Base-by-base conservation (phyloP, 2,797 vertebrate species). In the Gallinago stenura region DNA sequence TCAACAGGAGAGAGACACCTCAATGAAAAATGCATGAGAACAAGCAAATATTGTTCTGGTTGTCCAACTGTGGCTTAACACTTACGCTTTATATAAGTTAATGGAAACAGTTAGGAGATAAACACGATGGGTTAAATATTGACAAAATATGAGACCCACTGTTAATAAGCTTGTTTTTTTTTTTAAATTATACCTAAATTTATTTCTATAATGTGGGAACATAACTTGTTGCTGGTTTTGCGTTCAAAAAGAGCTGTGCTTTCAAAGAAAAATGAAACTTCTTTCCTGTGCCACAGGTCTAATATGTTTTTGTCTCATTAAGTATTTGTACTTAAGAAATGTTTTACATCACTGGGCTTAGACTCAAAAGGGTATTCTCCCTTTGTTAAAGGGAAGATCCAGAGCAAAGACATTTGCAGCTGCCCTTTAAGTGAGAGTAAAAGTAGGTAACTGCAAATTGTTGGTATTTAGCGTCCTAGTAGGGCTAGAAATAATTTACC, bases 41-140 rank as follows among this genome's bases (percentile, higher is more conserved):
- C 57, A 88, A 95, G 75, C 57, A 71, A 89, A 82, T 91, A 48
- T 69, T 94, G 89, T 93, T 88, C 79, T 93, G 58, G 2, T 86
- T 96, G 54, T 93, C 69, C 43, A 48, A 6, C 41, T 86, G 51
- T 60, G 43, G 41, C 66, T 90, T 93, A 86, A 78, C n/a, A 62
- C 33, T 84, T 79, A n/a, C 6, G 5, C 45, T 83, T 89, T 35
- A 28, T 78, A 1, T 60, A 65, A 94, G 30, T 64, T 85, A 92
- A 75, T 61, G n/a, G 64, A 83, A 90, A 78, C 45, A 68, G 30
- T 78, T 82, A 82, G 18, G 75, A 89, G 54, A 50, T 78, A 69
- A 91, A 93, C 90, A 65, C 19, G 1, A 12, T 66, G 15, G 80
- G 26, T 83, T 88, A 90, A 91, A 93, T 85, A 91, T 86, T 95